Conservation (phyloP, 2,888 invertebrate species). For the Lithosia quadra region DNA sequence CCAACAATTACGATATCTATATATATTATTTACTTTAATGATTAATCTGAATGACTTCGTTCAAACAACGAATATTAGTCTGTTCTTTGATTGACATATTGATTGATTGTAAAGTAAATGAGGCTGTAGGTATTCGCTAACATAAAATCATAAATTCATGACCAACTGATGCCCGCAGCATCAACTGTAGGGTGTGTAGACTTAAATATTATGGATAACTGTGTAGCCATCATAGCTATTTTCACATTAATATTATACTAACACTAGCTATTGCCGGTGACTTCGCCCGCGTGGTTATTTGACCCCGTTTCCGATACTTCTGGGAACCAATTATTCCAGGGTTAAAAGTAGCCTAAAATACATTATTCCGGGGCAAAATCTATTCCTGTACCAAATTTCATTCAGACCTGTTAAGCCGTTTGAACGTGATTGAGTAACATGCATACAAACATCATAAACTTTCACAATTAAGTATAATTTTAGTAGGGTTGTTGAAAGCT, state of each 20-base stretch:
- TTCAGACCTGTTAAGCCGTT: too few species aligned
- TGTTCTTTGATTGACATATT: conserved; percentile 18
- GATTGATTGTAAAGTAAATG: conserved; percentile 25
- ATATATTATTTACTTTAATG: conserved; percentile 8
- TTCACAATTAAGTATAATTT: too few species aligned
- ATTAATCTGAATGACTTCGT: conserved; percentile 8
- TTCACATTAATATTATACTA: background rate
- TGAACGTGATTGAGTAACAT: too few species aligned
- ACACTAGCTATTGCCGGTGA: too few species aligned
- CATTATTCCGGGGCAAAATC: too few species aligned
- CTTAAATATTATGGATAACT: background rate
- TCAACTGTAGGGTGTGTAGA: background rate
- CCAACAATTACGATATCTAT: conserved; percentile 8
- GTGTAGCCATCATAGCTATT: background rate
- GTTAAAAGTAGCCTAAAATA: too few species aligned
- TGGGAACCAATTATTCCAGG: too few species aligned
- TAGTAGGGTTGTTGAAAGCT: background rate
- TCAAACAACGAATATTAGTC: conserved; percentile 10
- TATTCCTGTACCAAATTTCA: too few species aligned
- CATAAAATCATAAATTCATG: conserved; percentile 10
- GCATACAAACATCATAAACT: too few species aligned
- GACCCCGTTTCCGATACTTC: too few species aligned
- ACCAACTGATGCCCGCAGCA: background rate
- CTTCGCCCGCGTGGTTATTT: too few species aligned
- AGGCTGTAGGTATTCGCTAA: conserved; percentile 17